These are phyloP conservation scores for Australoheros facetus DNA, from an alignment of 2,797 vertebrate genomes.

Conservation along the genomic window DNA sequence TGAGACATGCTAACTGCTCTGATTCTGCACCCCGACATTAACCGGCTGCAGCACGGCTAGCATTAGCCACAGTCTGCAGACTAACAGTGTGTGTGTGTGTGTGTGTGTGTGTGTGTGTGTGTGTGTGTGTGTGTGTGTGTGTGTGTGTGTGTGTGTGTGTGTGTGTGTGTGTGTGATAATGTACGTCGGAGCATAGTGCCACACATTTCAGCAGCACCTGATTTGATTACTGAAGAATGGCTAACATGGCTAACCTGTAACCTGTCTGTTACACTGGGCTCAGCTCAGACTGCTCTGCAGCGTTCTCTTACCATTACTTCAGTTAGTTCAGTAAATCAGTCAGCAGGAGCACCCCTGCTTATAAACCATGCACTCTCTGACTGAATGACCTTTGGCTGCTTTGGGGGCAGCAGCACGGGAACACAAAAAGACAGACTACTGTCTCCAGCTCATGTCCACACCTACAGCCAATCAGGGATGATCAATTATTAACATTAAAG, in stretches of 20 bases:
- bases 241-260: too few species aligned
- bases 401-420: not conserved
- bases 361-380: not conserved
- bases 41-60: not conserved
- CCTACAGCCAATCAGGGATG: too few species aligned
- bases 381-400: not conserved
- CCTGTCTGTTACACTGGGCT: too few species aligned
- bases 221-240: not conserved
- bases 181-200: not conserved
- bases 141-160: too few species aligned
- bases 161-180: too few species aligned
- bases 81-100: not conserved
- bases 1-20: not conserved
- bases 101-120: too few species aligned
- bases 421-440: too few species aligned
- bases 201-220: not conserved
- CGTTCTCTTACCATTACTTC: not conserved
- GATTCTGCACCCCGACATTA: not conserved
- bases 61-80: not conserved
- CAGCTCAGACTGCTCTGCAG: not conserved
- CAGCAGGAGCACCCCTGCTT: not conserved
- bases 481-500: too few species aligned
- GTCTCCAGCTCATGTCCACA: not conserved
- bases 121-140: too few species aligned
- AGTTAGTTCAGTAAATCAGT: not conserved